Evolutionary conservation across 2,797 vertebrate species (phyloP), one percentile per base, ranked within the genome.

Genomic region (Bovichtus variegatus): DNA sequence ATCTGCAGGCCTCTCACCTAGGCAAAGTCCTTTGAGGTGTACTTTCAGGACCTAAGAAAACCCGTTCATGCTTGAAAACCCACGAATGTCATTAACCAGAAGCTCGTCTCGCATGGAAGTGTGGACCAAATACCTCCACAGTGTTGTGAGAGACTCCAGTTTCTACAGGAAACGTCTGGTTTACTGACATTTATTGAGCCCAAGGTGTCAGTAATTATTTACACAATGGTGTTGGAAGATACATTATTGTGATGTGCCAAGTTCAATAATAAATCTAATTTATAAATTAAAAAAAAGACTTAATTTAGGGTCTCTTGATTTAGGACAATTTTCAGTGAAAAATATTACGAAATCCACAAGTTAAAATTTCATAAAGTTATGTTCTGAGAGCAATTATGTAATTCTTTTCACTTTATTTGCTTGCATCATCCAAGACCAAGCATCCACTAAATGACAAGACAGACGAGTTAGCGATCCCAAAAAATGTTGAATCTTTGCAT

Each of bases 21-120:
- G 6, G 13, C 43, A 50, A 38, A 18, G 34, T 61, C 51, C 44
- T 18, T 44, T 43, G 27, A 36, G 47, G 43, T 64, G 31, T 18
- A 23, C 31, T 47, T 29, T 51, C 18, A 34, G 3, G 21, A 49
- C 27, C 59, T 29, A n/a, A 47, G 16, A 62, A 65, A 58, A 67
- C 23, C 18, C 40, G 2, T 38, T 66, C 38, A 58, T 77, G 43
- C 65, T 67, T 67, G 74, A 80, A 76, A 85, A 59, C 34, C 41
- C 19, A 68, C 12, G 73, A 49, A 74, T 62, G 41, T n/a, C 41
- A 54, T 10, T 29, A 53, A 67, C 23, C 21, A 19, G 29, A 38
- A 66, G n/a, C 7, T 62, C 29, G 13, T 60, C 27, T 49, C 11
- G 11, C 46, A 41, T 53, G 16, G 63, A 40, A 63, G 34, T 49